phyloP scores from a whole-genome alignment of 2,797 vertebrate species.

The Karalla daura region DNA sequence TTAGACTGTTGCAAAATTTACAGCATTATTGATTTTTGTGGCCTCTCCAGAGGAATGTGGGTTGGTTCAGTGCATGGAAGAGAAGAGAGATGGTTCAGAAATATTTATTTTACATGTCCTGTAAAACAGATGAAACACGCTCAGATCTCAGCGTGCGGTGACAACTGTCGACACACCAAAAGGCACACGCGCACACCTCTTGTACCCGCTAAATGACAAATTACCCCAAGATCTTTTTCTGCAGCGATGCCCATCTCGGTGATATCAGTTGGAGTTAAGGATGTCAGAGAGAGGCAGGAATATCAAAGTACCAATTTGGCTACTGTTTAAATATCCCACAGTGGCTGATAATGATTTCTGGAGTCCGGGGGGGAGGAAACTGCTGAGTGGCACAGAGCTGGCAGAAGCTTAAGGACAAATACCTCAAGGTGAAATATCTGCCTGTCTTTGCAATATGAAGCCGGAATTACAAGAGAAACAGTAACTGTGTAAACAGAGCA shows the following conservation, averaged over 20 bases:
- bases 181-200: background rate
- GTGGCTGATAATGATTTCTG: slow-evolving; percentile 82
- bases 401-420: slow-evolving; percentile 78
- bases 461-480: slow-evolving; percentile 53
- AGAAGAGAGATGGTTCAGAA: slow-evolving; percentile 23
- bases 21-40: slow-evolving; percentile 60
- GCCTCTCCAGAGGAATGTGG: slow-evolving; percentile 52
- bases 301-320: slow-evolving; percentile 77
- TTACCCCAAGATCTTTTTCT: slow-evolving; percentile 40
- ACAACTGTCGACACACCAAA: slow-evolving; percentile 13
- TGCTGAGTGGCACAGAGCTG: slow-evolving; percentile 78
- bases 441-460: slow-evolving; percentile 67
- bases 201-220: background rate
- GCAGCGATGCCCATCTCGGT: slow-evolving; percentile 19
- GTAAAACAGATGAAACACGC: slow-evolving; percentile 11
- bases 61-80: slow-evolving; percentile 33
- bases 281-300: slow-evolving; percentile 60
- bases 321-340: slow-evolving; percentile 77
- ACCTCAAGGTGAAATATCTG: slow-evolving; percentile 83
- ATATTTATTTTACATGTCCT: slow-evolving; percentile 28
- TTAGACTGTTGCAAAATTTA: slow-evolving; percentile 48
- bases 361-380: slow-evolving; percentile 60
- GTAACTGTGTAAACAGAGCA: slow-evolving; percentile 8
- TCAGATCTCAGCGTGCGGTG: slow-evolving; percentile 24
- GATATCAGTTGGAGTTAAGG: slow-evolving; percentile 51